phyloP scores from a whole-genome alignment of 2,797 vertebrate genomes.

The Lithobates pipiens region DNA sequence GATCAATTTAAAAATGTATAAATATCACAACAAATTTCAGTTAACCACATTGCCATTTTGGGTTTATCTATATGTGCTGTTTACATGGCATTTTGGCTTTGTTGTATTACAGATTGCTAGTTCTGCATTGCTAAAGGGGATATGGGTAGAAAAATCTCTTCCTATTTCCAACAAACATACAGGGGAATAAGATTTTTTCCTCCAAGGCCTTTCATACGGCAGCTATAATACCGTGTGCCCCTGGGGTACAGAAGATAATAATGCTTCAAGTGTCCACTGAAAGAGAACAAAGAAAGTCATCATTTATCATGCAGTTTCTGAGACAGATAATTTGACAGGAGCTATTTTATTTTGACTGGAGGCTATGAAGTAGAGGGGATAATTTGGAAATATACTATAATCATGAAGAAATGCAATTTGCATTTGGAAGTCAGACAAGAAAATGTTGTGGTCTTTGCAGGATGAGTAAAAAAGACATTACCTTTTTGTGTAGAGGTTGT shows the following conservation, averaged over 20 bases:
- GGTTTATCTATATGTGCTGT: no score
- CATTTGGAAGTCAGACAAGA: conserved; percentile 21
- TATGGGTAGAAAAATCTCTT: no score
- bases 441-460: background rate
- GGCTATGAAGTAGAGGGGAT: conserved; percentile 22
- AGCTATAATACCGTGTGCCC: conserved; percentile 39
- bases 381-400: conserved; percentile 48
- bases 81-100: no score
- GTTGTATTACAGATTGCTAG: no score
- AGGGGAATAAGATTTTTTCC: no score
- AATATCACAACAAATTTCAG: no score
- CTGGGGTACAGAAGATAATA: conserved; percentile 40
- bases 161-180: no score
- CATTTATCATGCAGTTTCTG: conserved; percentile 47
- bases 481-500: background rate
- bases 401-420: conserved; percentile 35
- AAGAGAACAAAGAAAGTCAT: conserved; percentile 52
- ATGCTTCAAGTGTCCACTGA: conserved; percentile 47
- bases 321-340: conserved; percentile 52
- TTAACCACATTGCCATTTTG: no score
- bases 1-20: no score
- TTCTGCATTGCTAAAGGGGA: no score
- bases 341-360: conserved; percentile 53
- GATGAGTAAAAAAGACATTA: background rate
- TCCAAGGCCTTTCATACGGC: background rate